Evolutionary conservation across 1,140 invertebrate species (phyloP).

Genomic region (Oryctes rhinoceros): DNA sequence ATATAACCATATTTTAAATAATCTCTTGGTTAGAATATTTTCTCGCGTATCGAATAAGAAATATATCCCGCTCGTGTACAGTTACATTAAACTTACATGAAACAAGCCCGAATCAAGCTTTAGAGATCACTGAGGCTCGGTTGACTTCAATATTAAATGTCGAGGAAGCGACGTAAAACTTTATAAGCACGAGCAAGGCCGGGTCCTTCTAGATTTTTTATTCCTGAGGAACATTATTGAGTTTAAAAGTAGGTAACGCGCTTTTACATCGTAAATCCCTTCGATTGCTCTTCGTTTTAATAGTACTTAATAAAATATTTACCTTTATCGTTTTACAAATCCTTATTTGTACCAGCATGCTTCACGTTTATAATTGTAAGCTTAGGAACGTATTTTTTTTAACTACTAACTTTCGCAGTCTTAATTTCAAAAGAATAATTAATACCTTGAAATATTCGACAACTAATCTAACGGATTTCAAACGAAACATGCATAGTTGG

Average conservation of each 20-base stretch:
- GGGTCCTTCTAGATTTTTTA: neutral
- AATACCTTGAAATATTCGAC: too few species aligned
- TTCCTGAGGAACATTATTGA: neutral
- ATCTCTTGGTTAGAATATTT: neutral
- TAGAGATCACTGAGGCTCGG: neutral
- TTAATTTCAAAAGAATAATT: too few species aligned
- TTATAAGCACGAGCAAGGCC: neutral
- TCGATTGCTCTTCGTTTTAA: neutral
- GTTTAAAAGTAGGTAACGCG: conserved; percentile 6
- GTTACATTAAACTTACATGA: conserved; percentile 1
- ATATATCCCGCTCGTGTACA: neutral
- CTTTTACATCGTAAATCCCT: neutral
- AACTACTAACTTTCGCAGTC: too few species aligned
- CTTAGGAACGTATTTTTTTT: too few species aligned
- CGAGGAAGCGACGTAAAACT: neutral
- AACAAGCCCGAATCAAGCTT: neutral
- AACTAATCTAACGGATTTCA: too few species aligned
- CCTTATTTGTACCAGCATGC: neutral
- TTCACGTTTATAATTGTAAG: too few species aligned
- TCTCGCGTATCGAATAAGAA: neutral
- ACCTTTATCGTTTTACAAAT: neutral
- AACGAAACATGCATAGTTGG: too few species aligned
- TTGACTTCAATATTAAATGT: neutral
- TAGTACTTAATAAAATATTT: neutral
- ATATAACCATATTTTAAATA: conserved; percentile 19